phyloP scores from a whole-genome alignment of 2,888 invertebrate genomes.

The Dasypogon diadema region DNA sequence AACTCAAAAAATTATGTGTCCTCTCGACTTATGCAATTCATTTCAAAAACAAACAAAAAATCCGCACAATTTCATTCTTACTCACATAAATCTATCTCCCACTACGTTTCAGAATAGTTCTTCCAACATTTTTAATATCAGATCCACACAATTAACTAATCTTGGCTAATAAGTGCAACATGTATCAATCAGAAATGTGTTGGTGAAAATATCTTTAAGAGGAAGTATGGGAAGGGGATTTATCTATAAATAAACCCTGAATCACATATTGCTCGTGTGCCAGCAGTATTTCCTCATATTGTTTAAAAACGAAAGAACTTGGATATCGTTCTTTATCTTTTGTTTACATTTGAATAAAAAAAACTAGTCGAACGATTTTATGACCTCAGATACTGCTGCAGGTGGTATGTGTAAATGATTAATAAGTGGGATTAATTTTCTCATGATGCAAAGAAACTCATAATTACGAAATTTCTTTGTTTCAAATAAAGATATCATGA shows the following conservation, averaged over 20 bases:
- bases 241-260: constrained; percentile 22
- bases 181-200: neutral
- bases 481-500: no score
- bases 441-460: no score
- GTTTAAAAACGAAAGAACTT: neutral
- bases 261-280: neutral
- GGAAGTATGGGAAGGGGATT: constrained; percentile 14
- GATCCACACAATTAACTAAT: neutral
- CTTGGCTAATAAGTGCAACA: constrained; percentile 10
- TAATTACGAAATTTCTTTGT: no score
- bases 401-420: no score
- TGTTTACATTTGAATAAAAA: neutral
- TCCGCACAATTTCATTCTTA: neutral
- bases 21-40: no score
- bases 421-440: no score
- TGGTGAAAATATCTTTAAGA: constrained; percentile 21
- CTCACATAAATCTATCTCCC: no score
- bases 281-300: constrained; percentile 5
- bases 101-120: neutral
- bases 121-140: neutral
- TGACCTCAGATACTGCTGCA: no score
- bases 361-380: no score
- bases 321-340: neutral
- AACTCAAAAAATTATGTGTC: no score
- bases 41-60: no score